Evolutionary conservation across 2,113 vertebrate species (phyloP), one percentile per base, ranked within the genome.

Genomic region (Dissostichus mawsoni): DNA sequence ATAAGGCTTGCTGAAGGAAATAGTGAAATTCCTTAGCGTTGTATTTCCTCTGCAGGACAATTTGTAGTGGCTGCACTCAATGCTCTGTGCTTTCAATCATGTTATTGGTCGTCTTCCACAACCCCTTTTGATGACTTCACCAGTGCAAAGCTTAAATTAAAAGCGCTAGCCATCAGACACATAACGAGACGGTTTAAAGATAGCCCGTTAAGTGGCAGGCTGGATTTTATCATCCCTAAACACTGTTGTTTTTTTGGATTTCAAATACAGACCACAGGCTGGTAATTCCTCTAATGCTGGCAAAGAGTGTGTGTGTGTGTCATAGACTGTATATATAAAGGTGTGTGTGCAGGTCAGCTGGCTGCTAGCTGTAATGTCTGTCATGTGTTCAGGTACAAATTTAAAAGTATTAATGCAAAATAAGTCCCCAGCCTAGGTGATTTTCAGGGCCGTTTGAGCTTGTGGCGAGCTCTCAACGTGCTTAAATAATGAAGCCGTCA

Each of bases 351-450:
- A 44, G 4, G 36, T 63, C 61, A 29, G 67, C 50, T 61, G 23
- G n/a, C 51, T 20, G 33, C n/a, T 66, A 13, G 67, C 53, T 61
- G 18, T 59, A 41, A 66, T 78, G 50, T 69, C 13, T 69, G 29
- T 16, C 52, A 47, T 57, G 72, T 33, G 52, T 73, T 78, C 20
- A 62, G 64, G 17, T 50, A n/a, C 64, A 69, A 13, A 36, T 56
- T 52, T 74, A 41, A 66, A 63, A 53, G 68, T 36, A 71, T 56
- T 36, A 41, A 10, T 8, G 12, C 13, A 25, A 29, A 57, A n/a
- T 57, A 67, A 44, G 11, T 79, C 47, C 47, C 41, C 58, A 61
- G 74, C 55, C 4, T 8, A 8, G 7, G 36, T 29, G 29, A 29
- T 4, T 29, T 29, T 29, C 29, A 29, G 69, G 18, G 8, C 57